These are phyloP conservation scores for Ellobius talpinus DNA, from an alignment of 2,113 vertebrate genomes.

Conservation along the genomic window DNA sequence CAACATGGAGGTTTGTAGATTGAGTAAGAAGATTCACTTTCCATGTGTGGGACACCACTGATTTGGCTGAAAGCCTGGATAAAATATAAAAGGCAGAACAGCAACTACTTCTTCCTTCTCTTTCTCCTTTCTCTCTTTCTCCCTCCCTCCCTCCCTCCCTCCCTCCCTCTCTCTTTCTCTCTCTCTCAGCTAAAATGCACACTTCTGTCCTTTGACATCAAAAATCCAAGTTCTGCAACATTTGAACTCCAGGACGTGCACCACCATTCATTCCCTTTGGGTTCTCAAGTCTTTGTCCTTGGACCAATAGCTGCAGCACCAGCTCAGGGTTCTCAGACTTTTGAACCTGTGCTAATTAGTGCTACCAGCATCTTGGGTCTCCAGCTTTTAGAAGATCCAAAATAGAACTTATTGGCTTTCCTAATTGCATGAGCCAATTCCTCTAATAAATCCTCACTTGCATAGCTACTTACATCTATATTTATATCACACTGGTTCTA, in stretches of 20 bases:
- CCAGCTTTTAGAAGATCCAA: not conserved
- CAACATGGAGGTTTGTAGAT: not conserved
- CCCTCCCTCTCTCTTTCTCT: not conserved
- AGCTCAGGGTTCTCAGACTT: not conserved
- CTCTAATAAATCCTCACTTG: not conserved
- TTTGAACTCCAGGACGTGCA: not conserved
- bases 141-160: fast-evolving
- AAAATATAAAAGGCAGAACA: not conserved
- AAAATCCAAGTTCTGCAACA: not conserved
- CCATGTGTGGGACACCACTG: not conserved
- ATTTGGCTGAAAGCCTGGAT: not conserved
- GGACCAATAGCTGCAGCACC: not conserved
- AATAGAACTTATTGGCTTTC: not conserved
- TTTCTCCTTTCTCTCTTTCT: fast-evolving
- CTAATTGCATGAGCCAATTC: not conserved
- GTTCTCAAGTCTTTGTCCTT: not conserved
- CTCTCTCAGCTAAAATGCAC: not conserved
- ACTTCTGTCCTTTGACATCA: not conserved
- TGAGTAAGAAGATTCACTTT: not conserved
- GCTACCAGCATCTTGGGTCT: not conserved
- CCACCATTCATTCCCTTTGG: too few species aligned
- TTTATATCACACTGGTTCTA: not conserved
- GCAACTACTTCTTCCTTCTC: too few species aligned
- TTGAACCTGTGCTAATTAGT: not conserved
- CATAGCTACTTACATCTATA: not conserved